These are phyloP conservation scores for Episyrphus balteatus DNA, from an alignment of 1,140 invertebrate genomes.

Conservation along the genomic window DNA sequence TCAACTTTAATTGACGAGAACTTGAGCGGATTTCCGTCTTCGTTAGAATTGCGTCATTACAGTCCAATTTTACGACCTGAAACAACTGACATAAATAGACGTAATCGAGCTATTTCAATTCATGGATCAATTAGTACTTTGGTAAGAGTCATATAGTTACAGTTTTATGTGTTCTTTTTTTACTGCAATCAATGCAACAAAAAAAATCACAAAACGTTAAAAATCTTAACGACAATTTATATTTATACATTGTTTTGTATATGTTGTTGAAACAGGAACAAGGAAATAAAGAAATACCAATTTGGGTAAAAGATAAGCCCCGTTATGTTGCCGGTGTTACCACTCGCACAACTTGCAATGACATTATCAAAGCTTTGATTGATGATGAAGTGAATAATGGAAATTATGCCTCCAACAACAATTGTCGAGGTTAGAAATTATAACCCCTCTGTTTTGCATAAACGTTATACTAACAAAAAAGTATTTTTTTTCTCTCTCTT, in stretches of 20 bases:
- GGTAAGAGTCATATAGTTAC: neutral
- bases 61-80: conserved; percentile 29
- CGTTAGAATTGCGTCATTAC: conserved; percentile 23
- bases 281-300: conserved; percentile 31
- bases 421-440: conserved; percentile 10
- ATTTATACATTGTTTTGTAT: neutral
- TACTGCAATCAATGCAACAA: neutral
- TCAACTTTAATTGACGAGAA: conserved; percentile 33
- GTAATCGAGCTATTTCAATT: no score
- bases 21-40: conserved; percentile 27
- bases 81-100: neutral
- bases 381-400: conserved; percentile 27
- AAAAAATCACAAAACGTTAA: neutral
- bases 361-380: conserved; percentile 36
- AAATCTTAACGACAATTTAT: neutral
- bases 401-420: conserved; percentile 11
- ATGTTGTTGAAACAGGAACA: conserved; percentile 15
- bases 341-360: conserved; percentile 34
- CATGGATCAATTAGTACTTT: neutral
- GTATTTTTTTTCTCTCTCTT: conserved; percentile 1
- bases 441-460: neutral
- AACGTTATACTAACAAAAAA: neutral
- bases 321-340: conserved; percentile 35
- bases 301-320: conserved; percentile 30
- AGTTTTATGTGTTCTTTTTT: neutral